Evolutionary conservation across 2,113 vertebrate genomes (phyloP), one percentile per base, ranked within the genome.

Genomic region (Corvus hawaiiensis): DNA sequence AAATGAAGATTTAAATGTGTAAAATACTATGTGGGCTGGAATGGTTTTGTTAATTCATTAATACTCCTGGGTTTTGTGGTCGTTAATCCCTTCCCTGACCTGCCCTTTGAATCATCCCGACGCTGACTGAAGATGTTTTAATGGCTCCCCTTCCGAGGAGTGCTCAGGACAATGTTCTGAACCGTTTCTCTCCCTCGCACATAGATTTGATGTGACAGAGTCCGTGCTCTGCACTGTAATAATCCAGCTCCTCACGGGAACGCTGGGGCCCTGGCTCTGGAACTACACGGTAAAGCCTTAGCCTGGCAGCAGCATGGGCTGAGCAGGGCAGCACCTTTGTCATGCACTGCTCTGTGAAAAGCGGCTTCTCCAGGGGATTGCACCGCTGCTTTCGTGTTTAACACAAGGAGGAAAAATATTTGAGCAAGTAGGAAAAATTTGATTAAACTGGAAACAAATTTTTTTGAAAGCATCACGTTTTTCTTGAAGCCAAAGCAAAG

Each of bases 121-220:
- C 15, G 28, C 3, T 24, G 52, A 37, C 33, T n/a, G 43, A 72
- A 84, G 91, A 76, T 33, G 7, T 93, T 84, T 44, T 26, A 21
- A 44, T 11, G 67, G 32, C 44, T 61, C 58, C 94, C 20, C 61
- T 56, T 43, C 69, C 55, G 67, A 75, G 56, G 76, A 95, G 73
- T 16, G 93, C 88, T 96, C n/a, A 82, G 61, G 92, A 92, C 87
- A 91, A 77, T 66, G 92, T 87, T 96, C 91, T 97, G 93, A 96
- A 95, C 80, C 96, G 90, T 98, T 97, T 98, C 58, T 96, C 93
- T 97, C 96, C 92, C 96, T 97, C 79, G 35, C 83, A 28, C 12
- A 11, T 98, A 98, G 98, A 98, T 98, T 98, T 94, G 98, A 98
- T 97, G 97, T 98, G 94, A 98, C 98, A 95, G 98, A 99, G 98